A percentile compares a stretch with the other conserved stretches of the same genome.
Conservation (phyloP, 1,140 invertebrate genomes). For the Lanistes nyassanus region DNA sequence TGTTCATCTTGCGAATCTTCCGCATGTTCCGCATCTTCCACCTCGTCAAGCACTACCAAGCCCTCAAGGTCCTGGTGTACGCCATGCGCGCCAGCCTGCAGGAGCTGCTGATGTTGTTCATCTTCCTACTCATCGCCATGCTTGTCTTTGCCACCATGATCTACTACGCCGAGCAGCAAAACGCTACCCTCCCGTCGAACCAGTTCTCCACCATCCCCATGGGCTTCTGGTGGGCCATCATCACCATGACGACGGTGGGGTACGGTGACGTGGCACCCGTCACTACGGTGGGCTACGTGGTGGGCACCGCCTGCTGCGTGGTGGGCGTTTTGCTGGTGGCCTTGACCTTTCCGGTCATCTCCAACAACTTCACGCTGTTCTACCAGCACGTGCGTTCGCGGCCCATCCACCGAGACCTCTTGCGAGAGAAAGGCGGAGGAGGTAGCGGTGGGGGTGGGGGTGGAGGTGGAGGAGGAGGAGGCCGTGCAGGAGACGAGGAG, state of each 20-base stretch:
- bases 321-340: slow-evolving; percentile 58
- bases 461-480: neutral
- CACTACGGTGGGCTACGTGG: slow-evolving; percentile 70
- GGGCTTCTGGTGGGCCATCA: slow-evolving; percentile 71
- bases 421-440: neutral
- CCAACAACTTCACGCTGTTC: slow-evolving; percentile 63
- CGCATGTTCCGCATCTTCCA: slow-evolving; percentile 65
- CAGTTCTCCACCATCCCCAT: slow-evolving; percentile 62
- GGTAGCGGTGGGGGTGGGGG: neutral
- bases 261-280: slow-evolving; percentile 66
- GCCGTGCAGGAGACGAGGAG: slow-evolving; percentile 4
- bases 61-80: slow-evolving; percentile 61
- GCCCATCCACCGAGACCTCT: slow-evolving; percentile 11
- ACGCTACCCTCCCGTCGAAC: slow-evolving; percentile 44
- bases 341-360: slow-evolving; percentile 63
- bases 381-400: slow-evolving; percentile 60
- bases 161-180: slow-evolving; percentile 91
- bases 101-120: slow-evolving; percentile 80
- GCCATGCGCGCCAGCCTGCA: slow-evolving; percentile 61
- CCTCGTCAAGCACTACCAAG: slow-evolving; percentile 62
- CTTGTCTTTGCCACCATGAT: slow-evolving; percentile 97
- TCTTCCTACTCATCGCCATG: slow-evolving; percentile 96
- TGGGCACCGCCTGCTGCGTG: slow-evolving; percentile 55
- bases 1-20: slow-evolving; percentile 61
- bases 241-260: slow-evolving; percentile 71